Evolutionary conservation across 1,140 invertebrate genomes (phyloP), one percentile per base, ranked within the genome.

Genomic region (Caenorhabditis remanei): DNA sequence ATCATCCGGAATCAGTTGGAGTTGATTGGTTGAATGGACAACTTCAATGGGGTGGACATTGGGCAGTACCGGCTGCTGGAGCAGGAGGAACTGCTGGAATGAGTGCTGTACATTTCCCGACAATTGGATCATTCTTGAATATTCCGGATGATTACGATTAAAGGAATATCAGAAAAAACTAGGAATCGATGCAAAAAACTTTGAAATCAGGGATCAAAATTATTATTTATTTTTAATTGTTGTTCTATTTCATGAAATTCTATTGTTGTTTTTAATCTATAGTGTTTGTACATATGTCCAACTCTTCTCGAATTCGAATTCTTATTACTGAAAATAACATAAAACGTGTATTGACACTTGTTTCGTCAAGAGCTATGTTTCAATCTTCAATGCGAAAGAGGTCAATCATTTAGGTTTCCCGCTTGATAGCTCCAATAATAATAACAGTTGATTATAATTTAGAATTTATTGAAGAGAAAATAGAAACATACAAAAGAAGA

Each of bases 11-110:
- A 24, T 89, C 89, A 24, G 88, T 89, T 14, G 75, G 71, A 41
- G 89, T 87, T 32, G 89, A 90, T 85, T 90, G 89, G 89, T 75
- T 90, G 13, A 89, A 85, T 88, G 89, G 89, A 53, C 89, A 90
- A 65, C 58, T 90, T 32, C 50, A 67, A 41, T 88, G 87, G 87
- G 87, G 87, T 61, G 87, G 71, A 46, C 87, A 88, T 83, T 88
- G 87, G 87, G 87, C 86, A 0, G 85, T 88, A 32, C 87, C 87
- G 0, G 87, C 87, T 16, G 71, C 86, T 4, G 87, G 87, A 61
- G 53, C 86, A n/a, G 87, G 87, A 87, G 87, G 87, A 5, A 87
- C 87, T 41, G 83, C 89, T 58, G 87, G 87, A 43, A 79, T 83
- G 50, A 83, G 67, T 65, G 83, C 87, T 16, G 87, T 88, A 4